These are phyloP conservation scores for Brachionus rotundiformis DNA, from an alignment of 1,140 invertebrate species.

Conservation along the genomic window DNA sequence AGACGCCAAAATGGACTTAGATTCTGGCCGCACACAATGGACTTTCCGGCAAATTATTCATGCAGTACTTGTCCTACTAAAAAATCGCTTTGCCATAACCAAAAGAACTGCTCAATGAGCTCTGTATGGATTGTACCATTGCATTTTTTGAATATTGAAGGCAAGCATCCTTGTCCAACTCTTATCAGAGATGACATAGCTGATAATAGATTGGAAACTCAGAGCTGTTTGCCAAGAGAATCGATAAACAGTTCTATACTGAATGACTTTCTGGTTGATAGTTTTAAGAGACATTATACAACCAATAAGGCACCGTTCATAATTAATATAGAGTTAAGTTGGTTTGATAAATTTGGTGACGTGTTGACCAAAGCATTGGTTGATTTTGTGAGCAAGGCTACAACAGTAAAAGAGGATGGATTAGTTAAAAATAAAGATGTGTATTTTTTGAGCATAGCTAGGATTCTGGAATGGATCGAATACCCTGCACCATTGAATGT, in stretches of 20 bases:
- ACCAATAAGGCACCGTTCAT: slow-evolving; percentile 46
- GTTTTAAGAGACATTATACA: slow-evolving; percentile 24
- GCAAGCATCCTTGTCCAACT: slow-evolving; percentile 27
- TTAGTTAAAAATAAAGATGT: neutral
- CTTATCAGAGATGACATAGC: slow-evolving; percentile 22
- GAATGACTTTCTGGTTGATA: neutral
- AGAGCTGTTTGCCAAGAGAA: neutral
- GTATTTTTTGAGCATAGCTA: slow-evolving; percentile 31
- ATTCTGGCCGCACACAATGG: slow-evolving; percentile 45
- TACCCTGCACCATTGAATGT: slow-evolving; percentile 27
- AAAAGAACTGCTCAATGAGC: slow-evolving; percentile 38
- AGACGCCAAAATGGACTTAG: slow-evolving; percentile 14
- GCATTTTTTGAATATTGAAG: slow-evolving; percentile 42
- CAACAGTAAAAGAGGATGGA: neutral
- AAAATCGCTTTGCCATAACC: neutral
- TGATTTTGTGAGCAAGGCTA: slow-evolving; percentile 19
- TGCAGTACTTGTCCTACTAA: slow-evolving; percentile 43
- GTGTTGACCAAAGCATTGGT: neutral
- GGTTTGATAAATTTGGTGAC: slow-evolving; percentile 29
- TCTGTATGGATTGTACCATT: slow-evolving; percentile 28
- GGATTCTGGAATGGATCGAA: slow-evolving; percentile 45
- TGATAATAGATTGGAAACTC: neutral
- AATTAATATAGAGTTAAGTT: slow-evolving; percentile 22
- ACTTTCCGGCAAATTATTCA: slow-evolving; percentile 20
- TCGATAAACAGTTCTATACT: neutral